Evolutionary conservation across 2,113 vertebrate species (phyloP), one percentile per base, ranked within the genome.

Genomic region (Misgurnus mizolepis): DNA sequence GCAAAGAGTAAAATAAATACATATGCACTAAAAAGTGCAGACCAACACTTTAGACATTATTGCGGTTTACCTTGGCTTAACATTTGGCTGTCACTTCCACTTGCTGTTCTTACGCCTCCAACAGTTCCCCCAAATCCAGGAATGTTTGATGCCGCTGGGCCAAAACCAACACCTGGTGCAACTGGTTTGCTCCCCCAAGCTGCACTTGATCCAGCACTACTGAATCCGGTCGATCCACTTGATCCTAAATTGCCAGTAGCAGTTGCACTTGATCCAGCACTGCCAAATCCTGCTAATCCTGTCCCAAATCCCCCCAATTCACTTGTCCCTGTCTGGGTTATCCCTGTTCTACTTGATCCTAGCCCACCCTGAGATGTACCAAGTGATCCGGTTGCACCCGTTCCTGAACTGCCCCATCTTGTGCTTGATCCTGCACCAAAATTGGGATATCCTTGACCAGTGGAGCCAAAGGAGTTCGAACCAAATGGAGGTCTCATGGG

Each of bases 61-160:
- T 15, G 40, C 55, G 70, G 40, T 82, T 88, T 84, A 91, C 90
- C 47, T 88, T 77, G 75, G 47, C 9, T 77, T 66, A 77, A 0
- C 0, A 45, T 4, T 17, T 65, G 64, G 6, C 15, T 7, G 5
- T 45, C 73, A 7, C 61, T 47, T 18, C 67, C 60, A 49, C 79
- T 3, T 0, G 78, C 72, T 74, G 67, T 80, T 83, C 83, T 90
- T 53, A 58, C 18, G 72, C 84, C 87, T 15, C 67, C 11, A 12
- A 68, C 2, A 0, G 78, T 4, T 9, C 8, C 18, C n/a, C 39
- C 61, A 66, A 11, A 83, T 80, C 88, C 85, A 72, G 43, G 67
- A 76, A 45, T 3, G 15, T 68, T 76, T 11, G 66, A 69, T 49
- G 56, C 80, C 1, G n/a, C 6, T 49, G 80, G 8, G 14, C 34